Evolutionary conservation across 2,113 vertebrate species (phyloP).

Genomic region (Euleptes europaea): DNA sequence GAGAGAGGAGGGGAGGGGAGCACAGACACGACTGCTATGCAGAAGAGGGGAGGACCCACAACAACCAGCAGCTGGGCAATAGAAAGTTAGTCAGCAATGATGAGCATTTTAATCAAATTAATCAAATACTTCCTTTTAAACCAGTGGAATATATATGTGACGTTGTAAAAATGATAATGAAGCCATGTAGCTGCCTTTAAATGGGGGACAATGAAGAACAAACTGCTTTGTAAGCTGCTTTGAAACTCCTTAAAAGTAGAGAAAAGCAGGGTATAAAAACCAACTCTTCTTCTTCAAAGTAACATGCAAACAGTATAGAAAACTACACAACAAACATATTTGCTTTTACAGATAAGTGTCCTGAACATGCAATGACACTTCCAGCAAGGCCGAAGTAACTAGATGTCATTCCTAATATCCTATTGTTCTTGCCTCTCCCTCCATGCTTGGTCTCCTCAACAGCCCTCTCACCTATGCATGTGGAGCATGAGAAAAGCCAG

Average conservation of each 20-base stretch:
- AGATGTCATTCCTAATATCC: background rate
- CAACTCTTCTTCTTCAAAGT: too few species aligned
- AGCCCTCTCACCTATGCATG: slow-evolving; percentile 71
- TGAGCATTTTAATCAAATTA: background rate
- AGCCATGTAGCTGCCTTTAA: background rate
- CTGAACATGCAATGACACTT: background rate
- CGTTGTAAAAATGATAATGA: background rate
- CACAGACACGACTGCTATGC: background rate
- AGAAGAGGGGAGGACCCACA: background rate
- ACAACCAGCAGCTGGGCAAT: background rate
- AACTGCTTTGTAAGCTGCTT: too few species aligned
- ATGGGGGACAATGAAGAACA: background rate
- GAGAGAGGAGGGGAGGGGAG: too few species aligned
- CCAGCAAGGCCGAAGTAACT: background rate
- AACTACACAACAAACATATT: too few species aligned
- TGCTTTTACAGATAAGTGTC: too few species aligned
- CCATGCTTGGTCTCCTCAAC: background rate
- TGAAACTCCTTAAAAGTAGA: too few species aligned
- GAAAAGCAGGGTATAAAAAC: too few species aligned
- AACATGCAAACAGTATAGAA: background rate
- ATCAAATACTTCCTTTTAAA: background rate
- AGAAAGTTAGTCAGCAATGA: background rate
- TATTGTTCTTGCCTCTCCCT: background rate
- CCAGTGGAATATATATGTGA: background rate
- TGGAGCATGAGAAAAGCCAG: slow-evolving; percentile 84